These are phyloP conservation scores for Gerris lacustris DNA, from an alignment of 2,888 invertebrate genomes.

Conservation along the genomic window DNA sequence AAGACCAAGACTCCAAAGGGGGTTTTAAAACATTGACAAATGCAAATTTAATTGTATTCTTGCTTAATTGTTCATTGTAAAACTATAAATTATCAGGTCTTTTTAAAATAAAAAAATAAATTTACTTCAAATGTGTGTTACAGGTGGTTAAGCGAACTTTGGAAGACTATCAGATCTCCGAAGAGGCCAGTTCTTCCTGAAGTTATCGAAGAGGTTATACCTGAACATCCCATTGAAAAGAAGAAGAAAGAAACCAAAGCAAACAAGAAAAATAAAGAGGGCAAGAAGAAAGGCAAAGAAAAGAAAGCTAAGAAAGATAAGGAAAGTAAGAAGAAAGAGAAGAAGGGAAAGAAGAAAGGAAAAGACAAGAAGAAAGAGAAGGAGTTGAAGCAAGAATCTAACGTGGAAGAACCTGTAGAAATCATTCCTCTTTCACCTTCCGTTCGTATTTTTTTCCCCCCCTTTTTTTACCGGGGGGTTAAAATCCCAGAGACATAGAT, in stretches of 20 bases:
- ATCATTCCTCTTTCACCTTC: too few relatives aligned
- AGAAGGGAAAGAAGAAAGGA: slow-evolving; percentile 23
- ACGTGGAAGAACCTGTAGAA: neutral
- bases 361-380: slow-evolving; percentile 25
- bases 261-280: neutral
- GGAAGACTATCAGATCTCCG: slow-evolving; percentile 13
- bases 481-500: too few relatives aligned
- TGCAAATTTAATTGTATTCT: too few relatives aligned
- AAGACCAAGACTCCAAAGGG: too few relatives aligned
- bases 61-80: too few relatives aligned
- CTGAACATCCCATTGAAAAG: neutral
- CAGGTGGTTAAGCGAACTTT: slow-evolving; percentile 16
- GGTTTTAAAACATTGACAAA: too few relatives aligned
- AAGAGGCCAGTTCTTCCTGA: slow-evolving; percentile 10
- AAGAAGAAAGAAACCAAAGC: slow-evolving; percentile 9
- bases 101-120: too few relatives aligned
- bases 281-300: slow-evolving; percentile 9
- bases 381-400: neutral
- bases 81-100: too few relatives aligned
- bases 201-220: slow-evolving; percentile 2
- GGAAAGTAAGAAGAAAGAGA: slow-evolving; percentile 13
- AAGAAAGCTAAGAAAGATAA: slow-evolving; percentile 24
- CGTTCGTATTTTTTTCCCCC: too few relatives aligned
- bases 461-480: too few relatives aligned
- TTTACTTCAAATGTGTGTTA: neutral